Conservation (phyloP, 2,113 vertebrate genomes). For the human (Homo sapiens) region GRCh38 chr14:81288001-81288500, state of each 20-base stretch:
- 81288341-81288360: neutral
- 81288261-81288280: neutral
- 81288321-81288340: neutral
- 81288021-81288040: neutral
- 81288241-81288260: neutral
- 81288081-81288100: neutral
- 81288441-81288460: neutral
- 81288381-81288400: neutral
- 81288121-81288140: neutral
- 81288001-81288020: neutral
- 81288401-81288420: neutral
- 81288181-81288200: neutral
- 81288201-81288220: neutral
- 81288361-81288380: neutral
- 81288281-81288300: neutral
- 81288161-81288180: neutral
- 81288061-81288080: conserved; percentile 28
- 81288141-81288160: neutral
- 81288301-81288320: no score
- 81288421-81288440: neutral
- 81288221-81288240: neutral
- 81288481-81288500: neutral
- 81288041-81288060: neutral
- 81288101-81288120: neutral
- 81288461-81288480: neutral